Evolutionary conservation across 1,140 invertebrate genomes (phyloP), one percentile per base, ranked within the genome.

Genomic region (Microvelia longipes): DNA sequence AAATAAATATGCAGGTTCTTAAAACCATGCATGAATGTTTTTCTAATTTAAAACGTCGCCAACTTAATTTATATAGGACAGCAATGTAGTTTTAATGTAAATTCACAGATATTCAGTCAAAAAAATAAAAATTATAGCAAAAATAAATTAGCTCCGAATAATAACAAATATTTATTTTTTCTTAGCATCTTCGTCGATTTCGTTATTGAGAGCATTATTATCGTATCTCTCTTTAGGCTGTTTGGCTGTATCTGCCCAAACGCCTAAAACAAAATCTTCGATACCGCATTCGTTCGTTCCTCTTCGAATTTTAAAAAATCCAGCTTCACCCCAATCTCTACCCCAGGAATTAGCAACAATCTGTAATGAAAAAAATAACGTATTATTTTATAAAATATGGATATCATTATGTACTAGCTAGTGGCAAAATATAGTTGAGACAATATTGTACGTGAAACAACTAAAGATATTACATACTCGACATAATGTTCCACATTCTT

Each of bases 331-430:
- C 94, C 94, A 98, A 50, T 85, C 79, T 0, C 77, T 13, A 1
- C 94, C 94, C 94, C 94, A 98, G 2, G 92, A 94, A 79, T 96
- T 92, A 62, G 91, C 90, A 27, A 88, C 91, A 74, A 93, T 82
- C 94, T 94, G 79, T 67, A 82, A 81, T 50, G 19, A 11, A 50
- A 50, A 50, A 50, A 50, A n/a, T 71, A 66, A 15, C 24, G 27
- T 14, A 24, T 28, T 2, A 25, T 66, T 14, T 25, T 19, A 11
- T 64, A 60, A 19, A 11, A 11, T 19, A 11, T 11, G 35, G 19
- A 60, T 60, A 60, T 19, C 11, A 11, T 60, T 60, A 60, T 60
- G 35, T 19, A 11, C 11, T 19, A 60, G 11, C 35, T 60, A 11
- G 11, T 60, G 11, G 35, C 19, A 60, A 60, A 60, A 19, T 60